Evolutionary conservation across 2,888 invertebrate genomes (phyloP), one percentile per base, ranked within the genome.

Genomic region (Eristalinus aeneus): DNA sequence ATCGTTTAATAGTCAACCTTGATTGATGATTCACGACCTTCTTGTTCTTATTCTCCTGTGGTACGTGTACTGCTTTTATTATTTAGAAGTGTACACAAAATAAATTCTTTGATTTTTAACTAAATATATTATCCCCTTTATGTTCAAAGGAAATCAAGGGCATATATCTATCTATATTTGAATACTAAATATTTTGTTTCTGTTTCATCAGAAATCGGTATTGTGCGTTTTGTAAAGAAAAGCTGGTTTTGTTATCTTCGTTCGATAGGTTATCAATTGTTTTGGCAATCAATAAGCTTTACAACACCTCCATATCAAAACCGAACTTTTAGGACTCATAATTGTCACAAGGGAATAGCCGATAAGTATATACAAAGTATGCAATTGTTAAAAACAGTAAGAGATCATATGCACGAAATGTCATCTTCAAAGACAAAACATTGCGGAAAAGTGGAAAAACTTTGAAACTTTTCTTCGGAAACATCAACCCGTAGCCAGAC

Each of bases 181-280:
- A 54, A 39, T 36, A 20, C 68, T 16, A 64, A 69, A 34, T 72
- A 22, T 63, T 63, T 22, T 22, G n/a, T 16, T 27, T 76, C 84
- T 85, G 56, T 54, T 9, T 36, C 16, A 27, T 9, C 58, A 36
- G 1, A 12, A 5, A 22, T n/a, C 54, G 36, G n/a, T 27, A 20
- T 16, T 9, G 63, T 20, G 31, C 56, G 39, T 77, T 81, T 82
- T 71, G 74, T 74, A 54, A 73, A 74, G 65, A 58, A 64, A 34
- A 20, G 32, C 27, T 46, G 60, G 20, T 9, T 16, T 0, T 22
- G 23, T 34, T 76, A 80, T 85, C 85, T 68, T 67, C n/a, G n/a
- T 58, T 39, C 27, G 73, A 81, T 73, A 69, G 46, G 68, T 56
- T 85, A 85, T 76, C 85, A 67, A 64, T 58, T 71, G 46, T 54